Conservation (phyloP, 2,888 invertebrate species). For the Epinotia demarniana region DNA sequence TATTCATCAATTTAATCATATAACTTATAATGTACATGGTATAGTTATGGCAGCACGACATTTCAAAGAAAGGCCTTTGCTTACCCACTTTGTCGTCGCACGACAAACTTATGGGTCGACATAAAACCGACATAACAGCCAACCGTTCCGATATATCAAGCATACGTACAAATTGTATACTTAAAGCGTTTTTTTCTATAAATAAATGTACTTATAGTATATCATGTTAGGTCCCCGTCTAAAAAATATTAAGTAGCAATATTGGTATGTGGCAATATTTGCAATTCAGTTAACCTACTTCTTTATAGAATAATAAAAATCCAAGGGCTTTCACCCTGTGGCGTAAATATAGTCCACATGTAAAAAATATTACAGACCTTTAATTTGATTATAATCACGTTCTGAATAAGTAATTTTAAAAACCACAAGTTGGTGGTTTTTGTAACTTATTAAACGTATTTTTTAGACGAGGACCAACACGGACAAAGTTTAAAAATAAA, state of each 20-base stretch:
- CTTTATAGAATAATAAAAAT: too few relatives aligned
- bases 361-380: too few relatives aligned
- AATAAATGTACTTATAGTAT: slow-evolving; percentile 55
- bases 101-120: background rate
- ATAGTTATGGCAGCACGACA: background rate
- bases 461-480: slow-evolving; percentile 48
- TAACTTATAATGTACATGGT: background rate
- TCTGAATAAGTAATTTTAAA: background rate
- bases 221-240: slow-evolving; percentile 43
- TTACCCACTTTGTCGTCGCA: slow-evolving; percentile 8
- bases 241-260: slow-evolving; percentile 1
- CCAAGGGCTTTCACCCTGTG: too few relatives aligned
- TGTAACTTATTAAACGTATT: slow-evolving; percentile 16
- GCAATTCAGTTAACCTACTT: too few relatives aligned
- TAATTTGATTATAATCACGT: too few relatives aligned
- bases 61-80: slow-evolving; percentile 1
- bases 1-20: too few relatives aligned
- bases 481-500: slow-evolving; percentile 51
- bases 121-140: slow-evolving; percentile 32
- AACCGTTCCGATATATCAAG: slow-evolving; percentile 56
- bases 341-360: too few relatives aligned
- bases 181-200: slow-evolving; percentile 73
- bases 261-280: too few relatives aligned
- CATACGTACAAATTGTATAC: slow-evolving; percentile 75
- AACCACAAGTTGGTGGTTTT: slow-evolving; percentile 47